Evolutionary conservation across 2,888 invertebrate genomes (phyloP).

Genomic region (Tipula helvola): DNA sequence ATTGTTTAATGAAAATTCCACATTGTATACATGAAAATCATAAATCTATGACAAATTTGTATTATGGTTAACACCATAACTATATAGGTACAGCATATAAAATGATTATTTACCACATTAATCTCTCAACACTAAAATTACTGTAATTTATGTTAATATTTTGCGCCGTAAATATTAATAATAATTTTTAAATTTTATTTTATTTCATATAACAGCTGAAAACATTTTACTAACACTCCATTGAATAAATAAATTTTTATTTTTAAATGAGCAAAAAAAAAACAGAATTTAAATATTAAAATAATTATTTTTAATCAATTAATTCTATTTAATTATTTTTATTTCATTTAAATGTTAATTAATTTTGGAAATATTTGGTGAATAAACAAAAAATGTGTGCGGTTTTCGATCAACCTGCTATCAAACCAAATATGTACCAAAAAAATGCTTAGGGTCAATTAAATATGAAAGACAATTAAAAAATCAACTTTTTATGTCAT

Average conservation of each 20-base stretch:
- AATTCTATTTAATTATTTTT: conserved; percentile 4
- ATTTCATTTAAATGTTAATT: background rate
- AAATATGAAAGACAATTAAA: background rate
- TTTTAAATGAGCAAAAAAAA: background rate
- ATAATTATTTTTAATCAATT: background rate
- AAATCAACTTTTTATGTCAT: background rate
- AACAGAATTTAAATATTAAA: background rate
- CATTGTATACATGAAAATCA: background rate
- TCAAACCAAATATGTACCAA: background rate
- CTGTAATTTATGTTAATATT: background rate
- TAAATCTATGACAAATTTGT: background rate
- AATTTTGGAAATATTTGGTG: background rate
- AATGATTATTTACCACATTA: background rate
- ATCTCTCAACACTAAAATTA: background rate
- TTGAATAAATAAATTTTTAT: background rate
- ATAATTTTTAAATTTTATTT: background rate
- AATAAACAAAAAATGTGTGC: background rate
- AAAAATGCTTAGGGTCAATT: background rate
- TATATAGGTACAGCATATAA: background rate
- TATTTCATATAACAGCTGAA: background rate
- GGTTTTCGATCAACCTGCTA: background rate
- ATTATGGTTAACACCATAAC: background rate
- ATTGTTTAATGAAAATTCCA: background rate
- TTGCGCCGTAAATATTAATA: background rate
- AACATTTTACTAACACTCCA: background rate